Base-by-base conservation (phyloP, 2,797 vertebrate species). In the Petrocephalus sullivani region DNA sequence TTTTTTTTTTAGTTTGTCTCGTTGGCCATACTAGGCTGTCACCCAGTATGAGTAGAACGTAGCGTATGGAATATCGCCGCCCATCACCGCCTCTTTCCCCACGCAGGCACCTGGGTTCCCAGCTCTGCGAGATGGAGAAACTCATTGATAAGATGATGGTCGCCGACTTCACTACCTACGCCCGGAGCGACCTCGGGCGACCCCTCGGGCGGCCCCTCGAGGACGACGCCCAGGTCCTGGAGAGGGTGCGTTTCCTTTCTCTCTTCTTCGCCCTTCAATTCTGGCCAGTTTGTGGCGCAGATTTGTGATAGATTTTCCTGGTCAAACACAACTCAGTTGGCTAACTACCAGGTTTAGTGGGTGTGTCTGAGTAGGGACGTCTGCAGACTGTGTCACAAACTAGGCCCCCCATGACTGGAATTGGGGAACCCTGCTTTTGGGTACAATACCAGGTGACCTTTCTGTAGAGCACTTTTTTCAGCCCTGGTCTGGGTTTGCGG, bases 61-160 rank as follows among this genome's bases (percentile, higher is more conserved):
- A 56, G 3, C 14, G 10, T 56, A 14, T 14, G 54, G 54, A 0
- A 56, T 56, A 56, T 56, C 54, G 12, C 75, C 46, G 75, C 8
- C 64, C 37, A 37, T 12, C 64, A 6, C 19, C 8, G 23, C 4
- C 14, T 51, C 41, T 49, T 4, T n/a, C 6, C 9, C 19, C 37
- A 28, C 88, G 49, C 94, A 99, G 98, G 93, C 98, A 99, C 92
- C 96, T 99, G 93, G 97, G 98, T 93, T 99, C 98, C 33, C 98
- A 99, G 93, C 97, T 99, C 91, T 99, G 98, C 91, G 98, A 99
- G 95, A 94, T 99, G 96, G 98, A 99, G 95, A 98, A 98, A 93
- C 95, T 99, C 88, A 99, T 99, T 82, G 98, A 99, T 92, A 99
- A 99, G 96, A 99, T 99, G 98, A 99, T 99, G 97, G 96, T 98